Evolutionary conservation across 2,113 vertebrate species (phyloP), one percentile per base, ranked within the genome.

Genomic region (Chloroceryle aenea): DNA sequence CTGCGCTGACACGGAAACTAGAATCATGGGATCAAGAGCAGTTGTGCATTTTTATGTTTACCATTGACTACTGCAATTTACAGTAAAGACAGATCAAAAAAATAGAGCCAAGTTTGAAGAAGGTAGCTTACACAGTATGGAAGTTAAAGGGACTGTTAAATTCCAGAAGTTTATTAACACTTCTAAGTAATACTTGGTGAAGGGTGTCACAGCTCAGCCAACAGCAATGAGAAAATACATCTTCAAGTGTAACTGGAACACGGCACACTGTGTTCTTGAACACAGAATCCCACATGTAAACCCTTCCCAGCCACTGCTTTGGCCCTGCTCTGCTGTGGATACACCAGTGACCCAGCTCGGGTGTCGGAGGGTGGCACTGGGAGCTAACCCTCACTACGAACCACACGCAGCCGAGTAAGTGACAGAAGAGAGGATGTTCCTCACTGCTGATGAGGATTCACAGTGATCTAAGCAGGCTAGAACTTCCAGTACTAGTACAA

Each of bases 241-340:
- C 59, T 64, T 66, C 34, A 25, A 81, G 25, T 16, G 4, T 22
- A 75, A 66, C 18, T 29, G 52, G 59, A 53, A 40, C 20, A 56
- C 0, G 1, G 32, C 32, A 62, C 12, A 18, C 14, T 16, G 43
- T 0, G 0, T 14, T 69, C 50, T 36, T 17, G 4, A 56, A 34
- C n/a, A 38, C 47, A 27, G 43, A 83, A 74, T 64, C 43, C n/a
- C 38, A 14, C 1, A 4, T 7, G 25, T 17, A 69, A 58, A 83
- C 34, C 40, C 38, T 40, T n/a, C 42, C 30, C 36, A 29, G 58
- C 4, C 29, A 9, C 40, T 62, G 58, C 36, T 56, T 43, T 48
- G 34, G 40, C 34, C 12, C 34, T 32, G 74, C 32, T 64, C 9
- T 53, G 6, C 22, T 55, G 30, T 1, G 20, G 50, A 38, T 5